Conservation (phyloP, 2,888 invertebrate genomes). For the Hypena proboscidalis region DNA sequence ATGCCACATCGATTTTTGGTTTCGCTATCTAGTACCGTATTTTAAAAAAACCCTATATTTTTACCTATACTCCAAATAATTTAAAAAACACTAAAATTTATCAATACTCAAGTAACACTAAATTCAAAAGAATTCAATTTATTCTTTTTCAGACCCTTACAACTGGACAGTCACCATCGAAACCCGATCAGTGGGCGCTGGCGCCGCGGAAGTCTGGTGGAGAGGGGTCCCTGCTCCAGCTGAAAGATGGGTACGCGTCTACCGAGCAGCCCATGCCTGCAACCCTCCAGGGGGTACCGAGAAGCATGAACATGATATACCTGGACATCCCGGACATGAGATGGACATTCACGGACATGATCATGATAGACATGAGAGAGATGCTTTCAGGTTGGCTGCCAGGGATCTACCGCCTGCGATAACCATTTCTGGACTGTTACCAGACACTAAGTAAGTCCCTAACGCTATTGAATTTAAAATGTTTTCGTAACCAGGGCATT, state of each 20-base stretch:
- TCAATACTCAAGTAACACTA: too few species aligned
- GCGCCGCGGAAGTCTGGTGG: slow-evolving; percentile 92
- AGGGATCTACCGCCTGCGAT: slow-evolving; percentile 68
- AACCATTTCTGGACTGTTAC: slow-evolving; percentile 64
- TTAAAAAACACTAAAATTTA: too few species aligned
- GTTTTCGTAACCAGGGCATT: too few species aligned
- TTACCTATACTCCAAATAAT: too few species aligned
- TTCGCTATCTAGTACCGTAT: too few species aligned
- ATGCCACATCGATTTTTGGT: too few species aligned
- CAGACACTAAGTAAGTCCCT: slow-evolving; percentile 86
- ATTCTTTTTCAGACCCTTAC: slow-evolving; percentile 93
- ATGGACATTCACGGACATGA: slow-evolving; percentile 39
- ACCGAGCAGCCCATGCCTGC: slow-evolving; percentile 89
- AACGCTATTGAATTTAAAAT: neutral
- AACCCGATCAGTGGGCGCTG: slow-evolving; percentile 90
- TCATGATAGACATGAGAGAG: slow-evolving; percentile 50
- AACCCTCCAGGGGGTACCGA: slow-evolving; percentile 51
- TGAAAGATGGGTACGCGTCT: slow-evolving; percentile 95
- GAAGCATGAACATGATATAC: slow-evolving; percentile 8
- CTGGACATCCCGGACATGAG: slow-evolving; percentile 5
- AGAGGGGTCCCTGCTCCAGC: slow-evolving; percentile 94
- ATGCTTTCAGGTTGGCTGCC: slow-evolving; percentile 72
- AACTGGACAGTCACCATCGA: slow-evolving; percentile 92
- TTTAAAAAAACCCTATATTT: too few species aligned
- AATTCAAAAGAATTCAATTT: too few species aligned